These are phyloP conservation scores for Ormia ochracea DNA, from an alignment of 2,888 invertebrate species.

Conservation along the genomic window DNA sequence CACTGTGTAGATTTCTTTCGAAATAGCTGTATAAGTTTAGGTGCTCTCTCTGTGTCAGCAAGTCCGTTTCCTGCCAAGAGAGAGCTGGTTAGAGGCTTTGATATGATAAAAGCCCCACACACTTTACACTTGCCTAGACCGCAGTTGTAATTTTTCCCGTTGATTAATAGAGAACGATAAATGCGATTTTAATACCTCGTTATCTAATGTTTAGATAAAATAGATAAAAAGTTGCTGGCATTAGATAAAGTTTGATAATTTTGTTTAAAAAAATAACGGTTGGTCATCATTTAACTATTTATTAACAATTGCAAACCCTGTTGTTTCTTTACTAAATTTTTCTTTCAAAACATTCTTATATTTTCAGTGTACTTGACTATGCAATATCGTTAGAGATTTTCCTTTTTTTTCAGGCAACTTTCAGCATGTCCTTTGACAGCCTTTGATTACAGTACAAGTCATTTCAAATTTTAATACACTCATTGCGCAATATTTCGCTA, in stretches of 20 bases:
- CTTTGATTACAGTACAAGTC: too few relatives aligned
- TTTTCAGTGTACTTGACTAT: too few relatives aligned
- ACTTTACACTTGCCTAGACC: not conserved
- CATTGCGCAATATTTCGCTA: too few relatives aligned
- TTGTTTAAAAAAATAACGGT: not conserved
- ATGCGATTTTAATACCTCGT: conserved; percentile 48
- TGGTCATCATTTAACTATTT: not conserved
- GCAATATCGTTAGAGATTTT: too few relatives aligned
- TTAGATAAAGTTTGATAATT: not conserved
- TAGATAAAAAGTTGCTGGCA: not conserved
- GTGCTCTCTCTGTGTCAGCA: conserved; percentile 2
- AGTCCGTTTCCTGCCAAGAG: not conserved
- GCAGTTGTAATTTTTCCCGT: not conserved
- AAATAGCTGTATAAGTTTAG: not conserved
- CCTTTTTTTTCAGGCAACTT: too few relatives aligned
- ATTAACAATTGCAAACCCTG: not conserved
- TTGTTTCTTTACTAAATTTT: too few relatives aligned
- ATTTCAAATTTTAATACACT: too few relatives aligned
- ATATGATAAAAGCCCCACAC: not conserved
- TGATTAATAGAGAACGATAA: not conserved
- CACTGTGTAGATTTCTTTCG: not conserved
- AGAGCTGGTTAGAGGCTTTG: not conserved
- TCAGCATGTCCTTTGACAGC: too few relatives aligned
- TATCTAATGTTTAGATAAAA: conserved; percentile 38
- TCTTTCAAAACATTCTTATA: too few relatives aligned